Evolutionary conservation across 1,140 invertebrate genomes (phyloP).

Genomic region (Megathymus violae): DNA sequence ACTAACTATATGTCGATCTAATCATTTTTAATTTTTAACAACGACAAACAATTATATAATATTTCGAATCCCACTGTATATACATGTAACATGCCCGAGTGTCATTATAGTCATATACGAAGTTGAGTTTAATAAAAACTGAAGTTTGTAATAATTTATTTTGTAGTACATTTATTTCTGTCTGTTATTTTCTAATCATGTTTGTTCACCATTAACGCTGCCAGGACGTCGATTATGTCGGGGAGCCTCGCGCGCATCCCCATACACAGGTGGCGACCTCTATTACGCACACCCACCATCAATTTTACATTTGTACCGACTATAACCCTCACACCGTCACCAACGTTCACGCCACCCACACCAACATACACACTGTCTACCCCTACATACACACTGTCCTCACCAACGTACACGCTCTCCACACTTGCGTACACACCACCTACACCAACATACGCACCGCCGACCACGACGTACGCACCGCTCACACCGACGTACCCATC

Average conservation of each 20-base stretch:
- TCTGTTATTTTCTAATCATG: constrained; percentile 9
- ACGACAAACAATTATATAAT: no score
- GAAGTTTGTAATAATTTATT: no score
- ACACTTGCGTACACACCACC: no score
- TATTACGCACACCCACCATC: background rate
- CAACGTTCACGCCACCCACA: background rate
- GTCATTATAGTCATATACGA: no score
- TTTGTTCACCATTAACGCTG: constrained; percentile 58
- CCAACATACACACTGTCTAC: background rate
- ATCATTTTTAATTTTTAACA: no score
- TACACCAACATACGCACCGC: no score
- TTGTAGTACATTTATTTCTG: no score
- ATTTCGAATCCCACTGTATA: no score
- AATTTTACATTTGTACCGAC: background rate
- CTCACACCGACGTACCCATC: background rate
- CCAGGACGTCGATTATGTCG: constrained; percentile 80
- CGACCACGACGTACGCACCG: no score
- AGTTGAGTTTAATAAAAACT: no score
- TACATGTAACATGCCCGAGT: no score
- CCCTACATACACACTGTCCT: background rate
- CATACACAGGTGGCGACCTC: constrained; percentile 76
- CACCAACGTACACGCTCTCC: background rate
- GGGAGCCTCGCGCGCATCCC: constrained; percentile 79
- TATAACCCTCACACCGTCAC: background rate
- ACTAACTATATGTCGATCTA: no score